Percentiles rank a stretch among this genome's conserved stretches.
Conservation (phyloP, 2,888 invertebrate species). For the Torymus tubicola region DNA sequence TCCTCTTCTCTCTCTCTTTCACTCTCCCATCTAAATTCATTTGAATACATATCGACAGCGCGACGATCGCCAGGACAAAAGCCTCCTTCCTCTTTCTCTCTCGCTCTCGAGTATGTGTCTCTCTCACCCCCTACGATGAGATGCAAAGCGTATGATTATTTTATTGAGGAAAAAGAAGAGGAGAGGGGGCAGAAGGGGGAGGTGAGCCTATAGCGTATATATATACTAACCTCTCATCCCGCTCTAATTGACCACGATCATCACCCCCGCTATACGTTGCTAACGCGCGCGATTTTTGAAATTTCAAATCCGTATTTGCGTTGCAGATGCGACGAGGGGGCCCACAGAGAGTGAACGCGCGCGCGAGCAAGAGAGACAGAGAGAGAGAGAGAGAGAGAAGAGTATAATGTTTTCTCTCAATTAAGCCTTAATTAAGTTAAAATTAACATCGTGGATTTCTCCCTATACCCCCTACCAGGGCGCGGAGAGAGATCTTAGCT, state of each 20-base stretch:
- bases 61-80: not conserved
- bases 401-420: conserved; percentile 73
- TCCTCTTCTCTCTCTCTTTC: not conserved
- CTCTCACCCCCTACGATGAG: conserved; percentile 21
- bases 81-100: conserved; percentile 18
- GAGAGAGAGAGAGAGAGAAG: too few relatives aligned
- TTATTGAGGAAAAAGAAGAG: conserved; percentile 38
- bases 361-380: too few relatives aligned
- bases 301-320: conserved; percentile 74
- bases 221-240: not conserved
- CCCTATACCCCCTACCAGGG: conserved; percentile 62
- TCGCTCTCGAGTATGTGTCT: not conserved
- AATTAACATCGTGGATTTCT: conserved; percentile 74
- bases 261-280: conserved; percentile 29
- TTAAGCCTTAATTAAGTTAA: conserved; percentile 75
- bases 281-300: conserved; percentile 72
- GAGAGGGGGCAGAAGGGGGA: not conserved
- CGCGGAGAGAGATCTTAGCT: not conserved
- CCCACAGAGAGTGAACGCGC: too few relatives aligned
- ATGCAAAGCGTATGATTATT: conserved; percentile 54
- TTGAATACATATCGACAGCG: not conserved
- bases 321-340: conserved; percentile 61
- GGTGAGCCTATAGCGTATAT: not conserved
- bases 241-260: conserved; percentile 44
- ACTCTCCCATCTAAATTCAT: conserved; percentile 21